phyloP scores from a whole-genome alignment of 2,113 vertebrate genomes.

The Diadophis punctatus region DNA sequence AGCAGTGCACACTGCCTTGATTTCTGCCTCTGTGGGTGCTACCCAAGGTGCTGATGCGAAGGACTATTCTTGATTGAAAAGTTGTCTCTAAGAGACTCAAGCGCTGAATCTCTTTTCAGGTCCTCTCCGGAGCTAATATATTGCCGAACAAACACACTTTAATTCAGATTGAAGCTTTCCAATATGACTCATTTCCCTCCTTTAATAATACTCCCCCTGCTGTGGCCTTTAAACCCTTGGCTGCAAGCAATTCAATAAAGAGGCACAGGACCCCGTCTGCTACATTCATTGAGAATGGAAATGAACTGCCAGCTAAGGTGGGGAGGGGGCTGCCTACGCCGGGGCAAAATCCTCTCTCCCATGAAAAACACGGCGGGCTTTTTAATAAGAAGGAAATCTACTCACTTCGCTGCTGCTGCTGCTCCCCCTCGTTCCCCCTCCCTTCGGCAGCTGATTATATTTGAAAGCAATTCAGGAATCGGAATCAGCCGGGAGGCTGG shows the following conservation, averaged over 20 bases:
- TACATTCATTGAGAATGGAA: slow-evolving; percentile 13
- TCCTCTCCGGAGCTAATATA: slow-evolving; percentile 63
- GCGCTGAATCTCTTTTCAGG: slow-evolving; percentile 47
- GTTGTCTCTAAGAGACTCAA: slow-evolving; percentile 4
- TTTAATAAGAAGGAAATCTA: slow-evolving; percentile 34
- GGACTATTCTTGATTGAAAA: slow-evolving; percentile 16
- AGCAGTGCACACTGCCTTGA: background rate
- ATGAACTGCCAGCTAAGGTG: background rate
- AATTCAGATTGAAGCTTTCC: slow-evolving; percentile 63
- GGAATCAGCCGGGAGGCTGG: slow-evolving; percentile 14
- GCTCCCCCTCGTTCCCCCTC: background rate
- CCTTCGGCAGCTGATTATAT: slow-evolving; percentile 11
- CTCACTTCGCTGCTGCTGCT: background rate
- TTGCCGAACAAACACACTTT: slow-evolving; percentile 62
- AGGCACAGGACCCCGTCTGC: slow-evolving; percentile 33
- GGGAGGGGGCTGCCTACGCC: background rate
- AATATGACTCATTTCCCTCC: slow-evolving; percentile 68
- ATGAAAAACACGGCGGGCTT: slow-evolving; percentile 17
- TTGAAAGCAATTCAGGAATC: slow-evolving; percentile 2
- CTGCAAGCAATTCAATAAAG: slow-evolving; percentile 64
- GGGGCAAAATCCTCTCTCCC: background rate
- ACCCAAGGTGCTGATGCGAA: background rate
- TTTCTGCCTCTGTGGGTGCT: background rate
- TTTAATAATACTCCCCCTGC: slow-evolving; percentile 64
- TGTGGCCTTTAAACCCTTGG: slow-evolving; percentile 63